Evolutionary conservation across 2,113 vertebrate species (phyloP).

Genomic region (Calidris pygmaea): DNA sequence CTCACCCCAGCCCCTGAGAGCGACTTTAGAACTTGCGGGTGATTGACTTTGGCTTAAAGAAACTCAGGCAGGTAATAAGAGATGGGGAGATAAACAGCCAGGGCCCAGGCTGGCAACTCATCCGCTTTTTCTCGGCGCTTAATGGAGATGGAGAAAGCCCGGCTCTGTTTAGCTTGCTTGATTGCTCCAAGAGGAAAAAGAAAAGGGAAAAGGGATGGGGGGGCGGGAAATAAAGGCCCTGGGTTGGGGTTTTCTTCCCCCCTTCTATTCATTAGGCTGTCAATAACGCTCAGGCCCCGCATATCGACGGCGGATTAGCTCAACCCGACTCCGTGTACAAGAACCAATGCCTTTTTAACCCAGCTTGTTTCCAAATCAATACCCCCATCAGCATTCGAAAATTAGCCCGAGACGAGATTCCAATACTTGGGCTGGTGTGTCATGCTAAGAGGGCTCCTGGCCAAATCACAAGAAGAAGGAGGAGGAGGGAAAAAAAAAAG

Average conservation of each 20-base stretch:
- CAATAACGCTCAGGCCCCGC: constrained; percentile 68
- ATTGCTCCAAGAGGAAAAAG: constrained; percentile 43
- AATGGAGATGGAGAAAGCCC: constrained; percentile 44
- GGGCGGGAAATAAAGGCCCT: background rate
- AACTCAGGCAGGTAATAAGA: constrained; percentile 63
- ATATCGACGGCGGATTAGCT: constrained; percentile 77
- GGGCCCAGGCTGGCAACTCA: background rate
- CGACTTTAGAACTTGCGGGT: constrained; percentile 34
- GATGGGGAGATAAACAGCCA: constrained; percentile 69
- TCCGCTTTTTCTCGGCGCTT: background rate
- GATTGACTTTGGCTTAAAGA: constrained; percentile 53
- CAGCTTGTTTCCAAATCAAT: constrained; percentile 80
- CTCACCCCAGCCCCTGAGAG: background rate
- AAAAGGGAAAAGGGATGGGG: constrained; percentile 16
- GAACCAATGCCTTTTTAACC: constrained; percentile 77
- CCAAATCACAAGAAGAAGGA: constrained; percentile 22
- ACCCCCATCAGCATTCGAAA: constrained; percentile 79
- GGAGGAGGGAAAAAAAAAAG: background rate
- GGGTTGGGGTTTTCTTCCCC: background rate
- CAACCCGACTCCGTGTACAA: constrained; percentile 68
- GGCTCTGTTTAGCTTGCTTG: constrained; percentile 54
- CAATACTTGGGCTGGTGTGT: constrained; percentile 66
- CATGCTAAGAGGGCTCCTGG: constrained; percentile 63
- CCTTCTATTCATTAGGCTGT: constrained; percentile 76
- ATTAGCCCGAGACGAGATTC: constrained; percentile 80